These are phyloP conservation scores for Arenaria interpres DNA, from an alignment of 2,113 vertebrate species.

Conservation along the genomic window DNA sequence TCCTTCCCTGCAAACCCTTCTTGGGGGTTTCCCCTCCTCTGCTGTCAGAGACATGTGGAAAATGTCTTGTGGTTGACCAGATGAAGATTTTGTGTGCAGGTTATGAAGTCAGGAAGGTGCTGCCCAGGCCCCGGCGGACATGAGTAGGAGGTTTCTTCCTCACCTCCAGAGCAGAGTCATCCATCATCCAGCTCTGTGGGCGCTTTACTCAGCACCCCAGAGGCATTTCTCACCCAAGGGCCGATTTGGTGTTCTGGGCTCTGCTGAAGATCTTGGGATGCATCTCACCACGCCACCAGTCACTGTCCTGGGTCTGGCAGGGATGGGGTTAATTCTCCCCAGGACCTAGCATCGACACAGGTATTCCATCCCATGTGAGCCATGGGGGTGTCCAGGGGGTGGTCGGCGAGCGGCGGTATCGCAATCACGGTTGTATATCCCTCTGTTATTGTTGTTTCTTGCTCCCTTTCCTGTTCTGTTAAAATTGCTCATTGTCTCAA, in stretches of 20 bases:
- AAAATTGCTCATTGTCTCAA: too few relatives aligned
- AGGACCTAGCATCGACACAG: too few relatives aligned
- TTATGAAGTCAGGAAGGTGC: not conserved
- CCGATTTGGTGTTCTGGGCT: not conserved
- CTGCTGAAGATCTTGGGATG: not conserved
- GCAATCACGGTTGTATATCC: too few relatives aligned
- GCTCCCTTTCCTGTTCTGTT: too few relatives aligned
- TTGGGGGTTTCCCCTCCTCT: not conserved
- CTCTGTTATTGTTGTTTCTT: too few relatives aligned
- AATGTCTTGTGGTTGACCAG: not conserved
- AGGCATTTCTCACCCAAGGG: not conserved
- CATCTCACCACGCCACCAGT: fast-evolving
- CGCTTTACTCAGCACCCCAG: not conserved
- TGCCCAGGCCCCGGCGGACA: not conserved
- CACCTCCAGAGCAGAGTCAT: not conserved
- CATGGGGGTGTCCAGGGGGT: too few relatives aligned
- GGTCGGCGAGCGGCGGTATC: too few relatives aligned
- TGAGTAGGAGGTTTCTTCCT: not conserved
- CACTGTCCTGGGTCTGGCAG: too few relatives aligned
- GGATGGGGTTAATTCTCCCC: too few relatives aligned
- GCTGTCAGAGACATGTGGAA: not conserved
- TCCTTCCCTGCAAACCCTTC: not conserved
- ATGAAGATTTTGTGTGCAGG: not conserved
- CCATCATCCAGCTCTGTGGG: not conserved
- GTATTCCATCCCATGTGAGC: too few relatives aligned